Evolutionary conservation across 1,140 invertebrate species (phyloP).

Genomic region (Globodera ellingtonae): DNA sequence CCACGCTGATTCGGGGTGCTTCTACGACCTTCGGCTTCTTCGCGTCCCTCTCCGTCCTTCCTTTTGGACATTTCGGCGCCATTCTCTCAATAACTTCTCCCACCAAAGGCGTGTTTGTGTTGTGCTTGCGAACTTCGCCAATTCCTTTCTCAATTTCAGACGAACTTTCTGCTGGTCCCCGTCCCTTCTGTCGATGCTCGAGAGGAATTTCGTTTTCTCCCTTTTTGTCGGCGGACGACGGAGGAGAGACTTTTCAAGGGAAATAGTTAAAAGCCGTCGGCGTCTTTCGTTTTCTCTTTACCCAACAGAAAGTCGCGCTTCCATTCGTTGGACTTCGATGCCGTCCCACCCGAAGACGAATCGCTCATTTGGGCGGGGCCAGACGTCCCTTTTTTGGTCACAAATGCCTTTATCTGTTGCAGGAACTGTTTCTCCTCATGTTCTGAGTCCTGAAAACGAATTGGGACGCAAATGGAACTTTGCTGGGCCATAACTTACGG

Average conservation of each 20-base stretch:
- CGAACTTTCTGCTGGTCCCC: neutral
- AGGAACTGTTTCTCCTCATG: constrained; percentile 17
- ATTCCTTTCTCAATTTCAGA: neutral
- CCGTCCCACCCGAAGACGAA: neutral
- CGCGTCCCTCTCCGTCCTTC: neutral
- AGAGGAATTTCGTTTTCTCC: too few species aligned
- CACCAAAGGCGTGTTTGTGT: neutral
- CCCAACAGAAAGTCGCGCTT: constrained; percentile 5
- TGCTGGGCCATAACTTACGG: neutral
- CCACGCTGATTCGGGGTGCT: neutral
- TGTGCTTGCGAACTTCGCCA: neutral
- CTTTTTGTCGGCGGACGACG: neutral
- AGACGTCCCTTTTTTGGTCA: neutral
- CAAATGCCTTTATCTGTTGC: constrained; percentile 11
- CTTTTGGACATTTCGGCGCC: neutral
- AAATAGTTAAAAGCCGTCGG: neutral
- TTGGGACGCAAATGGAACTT: neutral
- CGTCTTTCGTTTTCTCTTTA: neutral
- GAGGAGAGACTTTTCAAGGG: neutral
- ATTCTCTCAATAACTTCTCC: neutral
- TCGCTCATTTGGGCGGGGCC: neutral
- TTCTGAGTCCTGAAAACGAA: constrained; percentile 21
- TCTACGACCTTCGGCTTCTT: neutral
- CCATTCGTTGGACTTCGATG: neutral
- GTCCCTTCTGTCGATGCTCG: neutral